phyloP scores from a whole-genome alignment of 2,113 vertebrate genomes.

The Lophochroa leadbeateri region DNA sequence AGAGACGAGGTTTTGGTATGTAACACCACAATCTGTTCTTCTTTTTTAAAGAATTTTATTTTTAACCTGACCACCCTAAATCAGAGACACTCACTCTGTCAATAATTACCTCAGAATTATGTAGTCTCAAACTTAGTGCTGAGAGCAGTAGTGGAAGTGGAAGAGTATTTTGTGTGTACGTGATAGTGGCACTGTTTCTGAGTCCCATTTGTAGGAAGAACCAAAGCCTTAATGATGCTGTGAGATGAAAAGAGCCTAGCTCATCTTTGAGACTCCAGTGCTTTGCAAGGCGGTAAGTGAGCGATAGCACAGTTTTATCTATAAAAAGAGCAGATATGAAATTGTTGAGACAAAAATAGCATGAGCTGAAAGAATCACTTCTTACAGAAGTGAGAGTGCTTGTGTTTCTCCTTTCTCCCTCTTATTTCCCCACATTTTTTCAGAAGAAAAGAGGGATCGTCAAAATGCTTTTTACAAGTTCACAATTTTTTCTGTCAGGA shows the following conservation, averaged over 20 bases:
- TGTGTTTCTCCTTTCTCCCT: not conserved
- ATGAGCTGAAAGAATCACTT: not conserved
- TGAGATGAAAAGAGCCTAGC: not conserved
- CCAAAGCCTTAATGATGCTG: not conserved
- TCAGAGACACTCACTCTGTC: not conserved
- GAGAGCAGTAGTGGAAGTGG: not conserved
- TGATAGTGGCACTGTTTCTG: not conserved
- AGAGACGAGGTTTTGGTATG: not conserved
- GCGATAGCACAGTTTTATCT: slow-evolving; percentile 6
- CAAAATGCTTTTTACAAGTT: not conserved
- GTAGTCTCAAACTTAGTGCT: not conserved
- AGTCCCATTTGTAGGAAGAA: not conserved
- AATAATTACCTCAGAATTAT: not conserved
- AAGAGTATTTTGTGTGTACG: not conserved
- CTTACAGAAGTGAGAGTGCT: not conserved
- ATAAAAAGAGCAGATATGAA: slow-evolving; percentile 9
- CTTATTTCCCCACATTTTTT: not conserved
- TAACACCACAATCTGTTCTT: not conserved
- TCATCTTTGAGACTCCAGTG: not conserved
- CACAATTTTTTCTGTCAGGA: not conserved
- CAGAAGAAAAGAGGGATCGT: not conserved
- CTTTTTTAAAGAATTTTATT: not conserved
- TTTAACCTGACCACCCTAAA: not conserved
- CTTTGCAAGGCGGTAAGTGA: not conserved
- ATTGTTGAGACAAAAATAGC: slow-evolving; percentile 26